phyloP scores from a whole-genome alignment of 2,797 vertebrate genomes.

The Pseudotriccus pelzelni region DNA sequence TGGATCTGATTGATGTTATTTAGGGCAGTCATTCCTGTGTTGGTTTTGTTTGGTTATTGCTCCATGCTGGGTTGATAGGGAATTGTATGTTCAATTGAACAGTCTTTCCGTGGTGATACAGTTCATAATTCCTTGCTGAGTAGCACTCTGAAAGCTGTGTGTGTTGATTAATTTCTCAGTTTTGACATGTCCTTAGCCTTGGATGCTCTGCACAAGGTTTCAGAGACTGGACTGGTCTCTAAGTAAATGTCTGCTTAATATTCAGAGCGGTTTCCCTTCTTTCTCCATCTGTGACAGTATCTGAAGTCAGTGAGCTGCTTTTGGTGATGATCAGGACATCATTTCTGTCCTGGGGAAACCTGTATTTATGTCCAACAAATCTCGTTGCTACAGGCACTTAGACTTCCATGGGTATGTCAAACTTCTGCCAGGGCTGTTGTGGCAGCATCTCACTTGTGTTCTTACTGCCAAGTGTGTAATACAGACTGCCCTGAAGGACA shows the following conservation, averaged over 20 bases:
- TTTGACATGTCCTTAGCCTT: slow-evolving; percentile 16
- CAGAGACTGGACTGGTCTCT: neutral
- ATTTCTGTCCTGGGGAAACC: neutral
- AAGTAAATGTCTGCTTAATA: neutral
- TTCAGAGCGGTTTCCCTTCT: neutral
- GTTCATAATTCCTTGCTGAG: neutral
- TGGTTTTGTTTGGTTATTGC: neutral
- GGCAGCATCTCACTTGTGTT: neutral
- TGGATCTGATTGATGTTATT: neutral
- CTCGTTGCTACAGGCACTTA: neutral
- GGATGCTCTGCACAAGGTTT: neutral
- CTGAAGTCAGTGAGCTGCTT: neutral
- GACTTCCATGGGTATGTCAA: neutral
- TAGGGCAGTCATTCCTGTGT: neutral
- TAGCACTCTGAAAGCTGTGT: neutral
- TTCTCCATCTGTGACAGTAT: neutral
- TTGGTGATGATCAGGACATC: neutral
- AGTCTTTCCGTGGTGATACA: neutral
- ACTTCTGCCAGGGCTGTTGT: neutral
- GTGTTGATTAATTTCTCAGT: slow-evolving; percentile 9
- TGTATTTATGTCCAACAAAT: neutral
- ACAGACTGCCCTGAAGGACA: neutral
- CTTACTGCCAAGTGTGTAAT: neutral
- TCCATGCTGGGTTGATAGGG: neutral
- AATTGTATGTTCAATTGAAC: neutral